phyloP scores from a whole-genome alignment of 2,888 invertebrate genomes.

The Ptychoptera contaminata region DNA sequence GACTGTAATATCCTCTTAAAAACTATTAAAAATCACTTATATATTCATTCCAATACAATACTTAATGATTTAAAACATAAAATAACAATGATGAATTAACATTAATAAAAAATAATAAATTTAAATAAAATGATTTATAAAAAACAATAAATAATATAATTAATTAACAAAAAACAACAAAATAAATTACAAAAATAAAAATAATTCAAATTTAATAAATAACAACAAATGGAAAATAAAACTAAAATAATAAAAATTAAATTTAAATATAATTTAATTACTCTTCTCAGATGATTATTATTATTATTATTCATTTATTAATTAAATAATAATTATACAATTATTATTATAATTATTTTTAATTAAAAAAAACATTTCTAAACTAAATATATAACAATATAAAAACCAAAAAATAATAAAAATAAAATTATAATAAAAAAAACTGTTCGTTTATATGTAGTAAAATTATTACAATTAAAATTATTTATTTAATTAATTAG shows the following conservation, averaged over 20 bases:
- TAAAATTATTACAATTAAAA: neutral
- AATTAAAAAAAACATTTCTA: neutral
- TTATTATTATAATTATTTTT: constrained; percentile 1
- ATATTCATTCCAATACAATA: too few relatives aligned
- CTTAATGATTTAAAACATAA: too few relatives aligned
- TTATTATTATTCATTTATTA: too few relatives aligned
- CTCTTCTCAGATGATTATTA: neutral
- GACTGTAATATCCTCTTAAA: too few relatives aligned
- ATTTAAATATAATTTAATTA: neutral
- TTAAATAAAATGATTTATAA: too few relatives aligned
- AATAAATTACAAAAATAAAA: too few relatives aligned
- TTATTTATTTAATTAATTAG: neutral
- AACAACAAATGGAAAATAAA: neutral
- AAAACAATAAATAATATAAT: too few relatives aligned
- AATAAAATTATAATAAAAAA: neutral
- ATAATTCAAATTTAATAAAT: neutral
- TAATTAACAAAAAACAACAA: too few relatives aligned
- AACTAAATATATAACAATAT: neutral
- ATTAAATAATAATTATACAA: neutral
- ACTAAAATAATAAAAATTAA: neutral
- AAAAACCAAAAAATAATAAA: neutral
- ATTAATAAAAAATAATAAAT: too few relatives aligned
- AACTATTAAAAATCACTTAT: too few relatives aligned
- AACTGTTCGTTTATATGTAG: neutral
- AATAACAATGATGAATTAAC: too few relatives aligned